Conservation (phyloP, 1,140 invertebrate genomes). For the Dolichoris vasculosae region DNA sequence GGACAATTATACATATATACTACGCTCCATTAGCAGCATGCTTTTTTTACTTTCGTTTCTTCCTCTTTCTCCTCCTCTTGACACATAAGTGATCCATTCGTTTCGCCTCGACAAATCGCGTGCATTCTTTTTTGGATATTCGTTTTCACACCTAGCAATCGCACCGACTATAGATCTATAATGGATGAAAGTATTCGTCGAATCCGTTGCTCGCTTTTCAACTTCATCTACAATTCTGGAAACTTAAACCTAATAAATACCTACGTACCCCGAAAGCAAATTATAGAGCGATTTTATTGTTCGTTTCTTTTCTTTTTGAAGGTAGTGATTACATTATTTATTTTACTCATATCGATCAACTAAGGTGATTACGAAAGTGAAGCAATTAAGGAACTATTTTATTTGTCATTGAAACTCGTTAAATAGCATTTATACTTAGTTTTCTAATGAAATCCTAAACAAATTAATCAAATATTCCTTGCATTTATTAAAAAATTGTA, state of each 20-base stretch:
- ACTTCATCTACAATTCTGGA: not conserved
- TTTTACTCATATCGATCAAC: conserved; percentile 4
- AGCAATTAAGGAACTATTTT: not conserved
- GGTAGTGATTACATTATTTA: not conserved
- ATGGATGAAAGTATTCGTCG: conserved; percentile 42
- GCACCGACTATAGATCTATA: conserved; percentile 50
- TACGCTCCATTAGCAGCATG: too few relatives aligned
- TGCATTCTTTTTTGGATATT: not conserved
- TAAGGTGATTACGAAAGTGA: not conserved
- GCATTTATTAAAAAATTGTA: not conserved
- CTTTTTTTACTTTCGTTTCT: not conserved
- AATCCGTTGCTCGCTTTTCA: conserved; percentile 30
- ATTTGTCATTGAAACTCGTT: not conserved
- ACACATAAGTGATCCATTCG: too few relatives aligned
- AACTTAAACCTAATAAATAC: not conserved
- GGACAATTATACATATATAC: too few relatives aligned
- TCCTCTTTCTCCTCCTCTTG: not conserved
- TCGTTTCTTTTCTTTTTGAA: not conserved
- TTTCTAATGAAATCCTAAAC: not conserved
- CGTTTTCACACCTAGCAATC: not conserved
- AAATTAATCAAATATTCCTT: not conserved
- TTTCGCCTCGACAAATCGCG: not conserved
- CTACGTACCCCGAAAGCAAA: not conserved
- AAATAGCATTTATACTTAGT: not conserved
- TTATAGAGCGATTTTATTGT: not conserved